Evolutionary conservation across 2,797 vertebrate genomes (phyloP), one percentile per base, ranked within the genome.

Genomic region (Eptatretus atami): DNA sequence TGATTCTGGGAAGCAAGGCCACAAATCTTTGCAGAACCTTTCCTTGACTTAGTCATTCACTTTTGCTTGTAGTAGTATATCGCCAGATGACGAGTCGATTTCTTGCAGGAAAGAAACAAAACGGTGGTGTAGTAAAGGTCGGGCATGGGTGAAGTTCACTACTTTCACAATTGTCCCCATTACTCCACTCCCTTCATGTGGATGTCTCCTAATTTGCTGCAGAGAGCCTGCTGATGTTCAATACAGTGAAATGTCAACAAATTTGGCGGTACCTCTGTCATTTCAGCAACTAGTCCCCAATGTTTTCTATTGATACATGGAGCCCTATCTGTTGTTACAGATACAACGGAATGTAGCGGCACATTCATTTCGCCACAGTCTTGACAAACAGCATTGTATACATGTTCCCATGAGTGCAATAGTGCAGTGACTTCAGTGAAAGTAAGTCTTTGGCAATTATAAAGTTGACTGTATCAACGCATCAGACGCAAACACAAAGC

Each of bases 371-470:
- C 54, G 55, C 24, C 55, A 60, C 65, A 66, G 15, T 53, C 65
- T 66, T 66, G 61, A 55, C 65, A 53, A 52, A 66, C 13, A 63
- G 63, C 65, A 63, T 52, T 66, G 31, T 64, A 63, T 63, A 63
- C 52, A 53, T 65, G 25, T 64, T 65, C 64, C 63, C 64, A 54
- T 63, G 52, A 44, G 65, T 66, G 54, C 14, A 24, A 53, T 52
- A 10, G 24, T 64, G 65, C 14, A 66, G 61, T 64, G 53, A 66
- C 60, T 55, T 54, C 63, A 66, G 60, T 14, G 13, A 14, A 6
- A 66, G 44, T 66, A 66, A 53, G 64, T 64, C 65, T 66, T 64
- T 53, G 9, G 65, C 54, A 54, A 66, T 44, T 54, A 64, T 52
- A 54, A 64, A 66, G 60, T 54, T 64, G 53, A 66, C 65, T 52